These are phyloP conservation scores for Enteromius treurensis DNA, from an alignment of 2,797 vertebrate genomes.

Conservation along the genomic window DNA sequence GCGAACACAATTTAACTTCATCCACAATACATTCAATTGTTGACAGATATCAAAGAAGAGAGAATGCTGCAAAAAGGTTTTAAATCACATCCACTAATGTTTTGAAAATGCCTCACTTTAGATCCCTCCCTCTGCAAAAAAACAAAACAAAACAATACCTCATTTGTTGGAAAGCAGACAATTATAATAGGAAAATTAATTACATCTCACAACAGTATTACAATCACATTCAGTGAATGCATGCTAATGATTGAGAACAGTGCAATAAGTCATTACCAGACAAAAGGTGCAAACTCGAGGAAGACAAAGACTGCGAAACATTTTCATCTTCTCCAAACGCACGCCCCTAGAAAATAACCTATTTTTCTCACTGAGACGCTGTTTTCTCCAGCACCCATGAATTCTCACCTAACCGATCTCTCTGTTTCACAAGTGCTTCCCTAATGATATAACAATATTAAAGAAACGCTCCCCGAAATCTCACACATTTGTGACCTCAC, in stretches of 20 bases:
- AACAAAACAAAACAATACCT: not conserved
- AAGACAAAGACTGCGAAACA: slow-evolving; percentile 2
- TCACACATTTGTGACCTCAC: slow-evolving; percentile 1
- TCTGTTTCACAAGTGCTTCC: slow-evolving; percentile 36
- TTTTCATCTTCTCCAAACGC: not conserved
- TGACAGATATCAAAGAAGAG: not conserved
- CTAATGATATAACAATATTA: not conserved
- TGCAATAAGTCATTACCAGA: slow-evolving; percentile 38
- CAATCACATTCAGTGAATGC: slow-evolving; percentile 22
- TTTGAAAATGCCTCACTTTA: slow-evolving; percentile 9
- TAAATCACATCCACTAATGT: not conserved
- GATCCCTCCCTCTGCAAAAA: not conserved
- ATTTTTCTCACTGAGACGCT: not conserved
- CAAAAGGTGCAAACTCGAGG: not conserved
- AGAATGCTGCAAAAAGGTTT: slow-evolving; percentile 30
- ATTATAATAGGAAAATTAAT: not conserved
- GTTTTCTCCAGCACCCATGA: slow-evolving; percentile 12
- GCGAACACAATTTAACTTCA: slow-evolving; percentile 74
- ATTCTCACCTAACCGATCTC: not conserved
- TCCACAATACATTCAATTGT: not conserved
- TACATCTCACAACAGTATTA: slow-evolving; percentile 8
- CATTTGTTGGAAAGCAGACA: slow-evolving; percentile 5
- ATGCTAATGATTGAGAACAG: slow-evolving; percentile 25
- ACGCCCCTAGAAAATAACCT: not conserved
- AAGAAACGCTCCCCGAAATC: not conserved